A percentile compares a stretch with the other conserved stretches of the same genome.
Evolutionary conservation across 1,140 invertebrate genomes (phyloP).

Genomic region (Frieseomelitta varia): DNA sequence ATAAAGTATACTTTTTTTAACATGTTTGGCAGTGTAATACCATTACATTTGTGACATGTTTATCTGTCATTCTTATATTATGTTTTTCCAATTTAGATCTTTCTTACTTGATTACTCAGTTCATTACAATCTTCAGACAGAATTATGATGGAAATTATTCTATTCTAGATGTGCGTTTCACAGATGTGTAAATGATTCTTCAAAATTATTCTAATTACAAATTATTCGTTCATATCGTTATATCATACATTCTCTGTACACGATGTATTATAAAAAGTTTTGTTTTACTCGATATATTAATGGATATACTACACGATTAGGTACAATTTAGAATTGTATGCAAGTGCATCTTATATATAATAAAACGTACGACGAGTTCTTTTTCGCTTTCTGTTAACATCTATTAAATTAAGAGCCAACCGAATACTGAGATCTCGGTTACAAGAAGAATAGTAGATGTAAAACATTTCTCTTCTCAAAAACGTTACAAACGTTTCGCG

Average conservation of each 20-base stretch:
- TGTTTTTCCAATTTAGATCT: background rate
- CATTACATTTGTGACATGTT: constrained; percentile 12
- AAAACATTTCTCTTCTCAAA: background rate
- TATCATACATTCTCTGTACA: constrained; percentile 15
- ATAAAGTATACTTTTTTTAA: background rate
- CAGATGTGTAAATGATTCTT: background rate
- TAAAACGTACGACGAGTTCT: background rate
- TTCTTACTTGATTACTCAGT: background rate
- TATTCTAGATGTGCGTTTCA: background rate
- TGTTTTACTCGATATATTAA: background rate
- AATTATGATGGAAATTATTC: constrained; percentile 10
- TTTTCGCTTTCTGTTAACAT: background rate
- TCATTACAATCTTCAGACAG: background rate
- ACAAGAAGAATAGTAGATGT: background rate
- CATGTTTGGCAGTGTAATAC: constrained; percentile 56
- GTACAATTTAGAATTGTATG: constrained; percentile 5
- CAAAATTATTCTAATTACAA: background rate
- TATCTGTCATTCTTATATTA: background rate
- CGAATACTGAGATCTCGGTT: constrained; percentile 29
- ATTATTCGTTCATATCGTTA: constrained; percentile 9
- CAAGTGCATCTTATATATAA: background rate
- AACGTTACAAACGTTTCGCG: background rate
- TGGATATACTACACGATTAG: constrained; percentile 18
- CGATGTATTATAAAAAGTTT: background rate
- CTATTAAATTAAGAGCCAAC: background rate